Evolutionary conservation across 1,140 invertebrate genomes (phyloP).

Genomic region (Euwallacea fornicatus): DNA sequence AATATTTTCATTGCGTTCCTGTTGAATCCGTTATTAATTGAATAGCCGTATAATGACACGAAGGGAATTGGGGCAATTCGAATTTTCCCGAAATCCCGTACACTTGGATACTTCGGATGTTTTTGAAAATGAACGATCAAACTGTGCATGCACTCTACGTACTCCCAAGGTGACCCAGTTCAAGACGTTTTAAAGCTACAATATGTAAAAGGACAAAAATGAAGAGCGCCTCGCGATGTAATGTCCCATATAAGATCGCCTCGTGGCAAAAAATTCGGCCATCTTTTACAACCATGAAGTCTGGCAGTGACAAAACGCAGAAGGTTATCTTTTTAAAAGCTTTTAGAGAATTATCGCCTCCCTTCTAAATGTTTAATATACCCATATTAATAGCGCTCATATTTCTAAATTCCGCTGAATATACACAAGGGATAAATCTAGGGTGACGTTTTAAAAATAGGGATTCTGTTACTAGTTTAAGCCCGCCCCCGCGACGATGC

Average conservation of each 20-base stretch:
- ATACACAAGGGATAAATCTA: conserved; percentile 4
- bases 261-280: conserved; percentile 2
- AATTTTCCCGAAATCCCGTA: too few species aligned
- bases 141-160: too few species aligned
- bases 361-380: conserved; percentile 12
- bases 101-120: too few species aligned
- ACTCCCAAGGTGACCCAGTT: too few species aligned
- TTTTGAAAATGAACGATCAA: too few species aligned
- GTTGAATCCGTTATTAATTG: conserved; percentile 1
- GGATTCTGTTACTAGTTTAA: background rate
- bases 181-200: too few species aligned
- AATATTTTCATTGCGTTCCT: conserved; percentile 1
- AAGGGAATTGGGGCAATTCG: too few species aligned
- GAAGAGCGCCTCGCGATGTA: background rate
- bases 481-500: background rate
- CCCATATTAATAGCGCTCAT: conserved; percentile 5
- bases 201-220: conserved; percentile 2
- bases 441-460: background rate
- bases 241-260: conserved; percentile 3
- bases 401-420: conserved; percentile 4
- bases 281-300: conserved; percentile 11
- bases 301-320: conserved; percentile 13
- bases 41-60: background rate
- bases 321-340: conserved; percentile 12
- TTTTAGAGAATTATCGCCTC: conserved; percentile 10